These are phyloP conservation scores for Sphaerophoria rueppellii DNA, from an alignment of 2,888 invertebrate genomes.

Conservation along the genomic window DNA sequence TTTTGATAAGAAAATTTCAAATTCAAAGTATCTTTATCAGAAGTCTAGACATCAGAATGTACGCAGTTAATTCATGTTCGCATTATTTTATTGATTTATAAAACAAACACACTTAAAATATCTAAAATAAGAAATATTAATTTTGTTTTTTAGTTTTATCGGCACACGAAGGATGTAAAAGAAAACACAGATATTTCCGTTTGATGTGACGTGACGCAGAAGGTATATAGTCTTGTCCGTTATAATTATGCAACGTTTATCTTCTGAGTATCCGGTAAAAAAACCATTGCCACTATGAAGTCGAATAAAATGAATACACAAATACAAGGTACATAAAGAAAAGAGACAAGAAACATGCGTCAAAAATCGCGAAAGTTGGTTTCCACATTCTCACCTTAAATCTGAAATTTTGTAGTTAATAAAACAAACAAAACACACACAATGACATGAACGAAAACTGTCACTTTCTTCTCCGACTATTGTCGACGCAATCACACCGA, in stretches of 20 bases:
- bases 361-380: conserved; percentile 23
- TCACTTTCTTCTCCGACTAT: conserved; percentile 55
- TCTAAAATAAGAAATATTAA: too few relatives aligned
- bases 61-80: too few relatives aligned
- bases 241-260: not conserved
- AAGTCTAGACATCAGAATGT: too few relatives aligned
- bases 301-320: not conserved
- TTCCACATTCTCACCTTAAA: not conserved
- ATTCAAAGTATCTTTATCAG: too few relatives aligned
- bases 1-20: too few relatives aligned
- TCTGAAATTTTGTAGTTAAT: not conserved
- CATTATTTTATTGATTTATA: too few relatives aligned
- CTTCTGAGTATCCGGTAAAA: not conserved
- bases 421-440: conserved; percentile 10
- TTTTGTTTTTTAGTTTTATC: too few relatives aligned
- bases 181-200: too few relatives aligned
- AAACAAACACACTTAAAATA: too few relatives aligned
- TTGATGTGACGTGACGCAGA: too few relatives aligned
- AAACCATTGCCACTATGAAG: not conserved
- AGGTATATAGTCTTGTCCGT: too few relatives aligned
- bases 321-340: not conserved
- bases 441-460: conserved; percentile 17
- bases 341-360: conserved; percentile 2
- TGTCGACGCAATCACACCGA: not conserved
- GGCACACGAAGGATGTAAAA: too few relatives aligned